Evolutionary conservation across 2,113 vertebrate genomes (phyloP), one percentile per base, ranked within the genome.

Genomic region (Alces alces): DNA sequence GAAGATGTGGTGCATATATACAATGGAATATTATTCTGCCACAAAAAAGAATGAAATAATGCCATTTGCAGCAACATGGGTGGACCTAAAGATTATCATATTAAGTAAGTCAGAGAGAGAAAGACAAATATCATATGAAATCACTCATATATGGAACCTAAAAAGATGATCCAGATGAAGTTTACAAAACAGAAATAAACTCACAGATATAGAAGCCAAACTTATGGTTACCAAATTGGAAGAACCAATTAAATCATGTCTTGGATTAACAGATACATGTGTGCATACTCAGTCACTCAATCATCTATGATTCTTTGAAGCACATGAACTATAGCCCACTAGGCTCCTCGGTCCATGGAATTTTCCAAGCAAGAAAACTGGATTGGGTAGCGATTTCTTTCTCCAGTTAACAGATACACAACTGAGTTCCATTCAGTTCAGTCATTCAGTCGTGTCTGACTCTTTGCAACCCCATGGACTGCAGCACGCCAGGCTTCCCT

Each of bases 371-470:
- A 76, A 43, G 70, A 76, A 43, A 76, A 76, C 13, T 76, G 36
- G 21, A 43, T 23, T 76, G 23, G 23, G 11, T 25, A 27, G 21
- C 5, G 36, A 14, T 76, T 70, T 70, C 66, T 70, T 70, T 70
- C 19, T 70, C 66, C 19, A 39, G n/a, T 39, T 70, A 70, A 70
- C 19, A 70, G 66, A 39, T 70, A 39, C n/a, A 70, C 66, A 23
- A 23, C 19, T 70, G n/a, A 70, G n/a, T 36, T 39, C n/a, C n/a
- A 0, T 23, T 70, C 39, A 70, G 19, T 70, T 23, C 10, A 70
- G n/a, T 70, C 66, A 70, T 4, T 70, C 66, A 36, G 19, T 23
- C 4, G 0, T 36, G 19, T 36, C 21, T 0, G 5, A 70, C n/a
- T 70, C 64, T 36, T 36, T 70, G 64, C n/a, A 36, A 70, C 0